A percentile compares a stretch with the other conserved stretches of the same genome.
These are phyloP conservation scores for Hyperoodon ampullatus DNA, from an alignment of 2,113 vertebrate species.

Conservation along the genomic window DNA sequence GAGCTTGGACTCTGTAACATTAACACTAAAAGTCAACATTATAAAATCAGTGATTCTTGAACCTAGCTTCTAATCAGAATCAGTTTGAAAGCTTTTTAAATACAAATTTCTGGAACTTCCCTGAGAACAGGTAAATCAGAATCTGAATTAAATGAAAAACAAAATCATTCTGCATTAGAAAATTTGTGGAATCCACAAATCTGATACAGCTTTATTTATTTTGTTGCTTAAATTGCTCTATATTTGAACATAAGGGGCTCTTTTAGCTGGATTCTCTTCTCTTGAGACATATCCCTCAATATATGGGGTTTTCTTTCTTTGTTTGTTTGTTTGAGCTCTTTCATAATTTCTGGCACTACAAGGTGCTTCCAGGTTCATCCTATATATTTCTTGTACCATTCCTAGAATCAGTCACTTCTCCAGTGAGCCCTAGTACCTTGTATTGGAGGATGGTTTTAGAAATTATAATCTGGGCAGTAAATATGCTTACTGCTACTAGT, in stretches of 20 bases:
- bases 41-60: neutral
- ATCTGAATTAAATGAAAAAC: neutral
- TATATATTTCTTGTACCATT: neutral
- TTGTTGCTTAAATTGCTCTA: no score
- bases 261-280: neutral
- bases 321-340: neutral
- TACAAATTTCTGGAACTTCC: neutral
- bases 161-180: neutral
- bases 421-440: neutral
- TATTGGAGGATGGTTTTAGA: neutral
- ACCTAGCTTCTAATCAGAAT: neutral
- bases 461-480: neutral
- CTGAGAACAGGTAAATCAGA: neutral
- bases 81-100: neutral
- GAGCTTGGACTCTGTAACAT: neutral
- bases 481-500: neutral
- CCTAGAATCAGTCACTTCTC: neutral
- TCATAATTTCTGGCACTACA: neutral
- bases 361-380: no score
- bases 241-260: neutral
- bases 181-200: neutral
- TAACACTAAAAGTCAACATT: neutral
- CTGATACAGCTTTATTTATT: neutral
- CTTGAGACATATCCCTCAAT: neutral
- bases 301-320: neutral